Base-by-base conservation (phyloP, 2,797 vertebrate genomes). In the Gambelia wislizenii region DNA sequence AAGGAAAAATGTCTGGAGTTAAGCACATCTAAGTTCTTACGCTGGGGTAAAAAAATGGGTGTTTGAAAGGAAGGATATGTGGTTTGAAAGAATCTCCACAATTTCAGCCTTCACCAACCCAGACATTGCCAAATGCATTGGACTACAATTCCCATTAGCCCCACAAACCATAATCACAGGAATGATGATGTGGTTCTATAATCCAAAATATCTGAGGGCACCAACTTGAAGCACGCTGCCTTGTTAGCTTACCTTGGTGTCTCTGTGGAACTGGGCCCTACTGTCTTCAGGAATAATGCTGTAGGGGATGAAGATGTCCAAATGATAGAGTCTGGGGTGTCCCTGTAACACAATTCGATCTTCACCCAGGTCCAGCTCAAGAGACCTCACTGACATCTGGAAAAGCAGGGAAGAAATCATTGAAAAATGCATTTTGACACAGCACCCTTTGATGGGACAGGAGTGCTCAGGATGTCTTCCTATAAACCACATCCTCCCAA, bases 341-440 rank as follows among this genome's bases (percentile, higher is more conserved):
- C 95, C 98, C 1, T 87, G 95, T 83, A 99, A 49, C 79, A 98
- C 96, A 84, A 99, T 94, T 2, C 97, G 96, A 91, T 98, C 98
- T 94, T 98, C 98, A 10, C 98, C 98, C 0, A 99, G 92, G 70
- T 98, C 98, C 91, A 99, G 95, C 0, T 94, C 92, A n/a, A 97
- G 92, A 7, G 94, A 98, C 91, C 91, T 97, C 90, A 92, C 95
- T 1, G 95, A 94, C 20, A 89, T 90, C 96, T 96, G 86, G 0
- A 18, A 6, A 33, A 6, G n/a, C 18, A 18, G 56, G 33, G 10
- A 22, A 25, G 12, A 3, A 47, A 10, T 8, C 16, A 39, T 44
- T 74, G 13, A 76, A 59, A 49, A 30, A 49, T 74, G 33, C 22
- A 49, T 75, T 2, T 9, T 20, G 13, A 59, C 27, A 30, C 20